Evolutionary conservation across 2,888 invertebrate genomes (phyloP).

Genomic region (Hofmannophila pseudospretella): DNA sequence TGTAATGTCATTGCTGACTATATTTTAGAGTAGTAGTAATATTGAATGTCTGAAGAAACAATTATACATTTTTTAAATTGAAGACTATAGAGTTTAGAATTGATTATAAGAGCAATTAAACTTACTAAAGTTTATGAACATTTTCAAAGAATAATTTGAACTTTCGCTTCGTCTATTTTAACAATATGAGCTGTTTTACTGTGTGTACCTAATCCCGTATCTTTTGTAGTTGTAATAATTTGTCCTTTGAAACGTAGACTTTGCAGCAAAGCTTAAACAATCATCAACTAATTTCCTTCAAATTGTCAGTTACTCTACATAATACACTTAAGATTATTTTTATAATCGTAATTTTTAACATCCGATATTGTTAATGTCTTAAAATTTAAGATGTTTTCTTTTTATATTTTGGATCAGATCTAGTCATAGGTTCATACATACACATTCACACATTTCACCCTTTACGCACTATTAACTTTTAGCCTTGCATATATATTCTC

Average conservation of each 20-base stretch:
- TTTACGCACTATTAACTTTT: conserved; percentile 1
- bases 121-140: too few relatives aligned
- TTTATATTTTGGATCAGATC: conserved; percentile 23
- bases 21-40: too few relatives aligned
- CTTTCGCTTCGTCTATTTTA: conserved; percentile 35
- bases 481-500: conserved; percentile 14
- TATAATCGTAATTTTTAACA: conserved; percentile 24
- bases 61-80: too few relatives aligned
- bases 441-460: conserved; percentile 10
- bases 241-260: conserved; percentile 55
- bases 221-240: conserved; percentile 34
- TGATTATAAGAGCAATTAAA: too few relatives aligned
- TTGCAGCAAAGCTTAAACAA: conserved; percentile 67
- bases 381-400: conserved; percentile 71
- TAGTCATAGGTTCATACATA: conserved; percentile 10
- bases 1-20: too few relatives aligned
- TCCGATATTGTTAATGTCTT: conserved; percentile 22
- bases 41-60: too few relatives aligned
- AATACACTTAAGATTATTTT: conserved; percentile 43
- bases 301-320: conserved; percentile 55
- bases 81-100: too few relatives aligned
- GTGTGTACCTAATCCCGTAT: conserved; percentile 59
- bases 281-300: conserved; percentile 64
- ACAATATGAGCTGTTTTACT: conserved; percentile 39
- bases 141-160: conserved; percentile 7